Evolutionary conservation across 2,888 invertebrate genomes (phyloP), one percentile per base, ranked within the genome.

Genomic region (Escarpia spicata): DNA sequence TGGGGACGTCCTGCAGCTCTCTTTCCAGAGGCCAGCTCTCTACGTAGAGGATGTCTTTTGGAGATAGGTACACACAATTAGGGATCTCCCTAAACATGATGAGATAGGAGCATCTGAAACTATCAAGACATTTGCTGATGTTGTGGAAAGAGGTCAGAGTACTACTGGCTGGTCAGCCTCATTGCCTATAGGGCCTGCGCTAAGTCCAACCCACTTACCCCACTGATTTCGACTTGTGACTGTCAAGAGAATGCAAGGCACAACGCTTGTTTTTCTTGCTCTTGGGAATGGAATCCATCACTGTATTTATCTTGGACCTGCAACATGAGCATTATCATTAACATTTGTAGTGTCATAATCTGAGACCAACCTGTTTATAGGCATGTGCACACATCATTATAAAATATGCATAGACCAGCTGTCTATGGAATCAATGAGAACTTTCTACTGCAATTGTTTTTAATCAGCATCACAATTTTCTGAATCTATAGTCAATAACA

Each of bases 201-300:
- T 44, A n/a, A 44, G 44, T 37, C 12, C 4, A 12, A 44, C 37
- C 52, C 44, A 94, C 94, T 91, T 97, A 97, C 95, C 95, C 95
- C 90, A 95, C 94, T 92, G 95, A 95, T 94, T 95, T 96, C 37
- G 95, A 94, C 93, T 96, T 96, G 94, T 96, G 96, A 3, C 98
- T 98, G 96, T 99, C 99, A 94, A 99, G 97, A 26, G 98, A 98
- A 97, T 99, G 99, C 92, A 99, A 97, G 26, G 98, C 97, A 97
- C 99, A 99, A 92, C 99, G 97, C 95, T 98, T 98, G 94, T 98
- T 98, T 96, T 98, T 99, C 96, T 98, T 98, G 96, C 98, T 98
- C 94, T 98, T 97, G 92, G 98, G 98, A 93, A 96, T 95, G 90
- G 96, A 95, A 90, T 96, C 96, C 92, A 96, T 94, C 93, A 96